These are phyloP conservation scores for Serinus canaria DNA, from an alignment of 2,113 vertebrate genomes.

Conservation along the genomic window DNA sequence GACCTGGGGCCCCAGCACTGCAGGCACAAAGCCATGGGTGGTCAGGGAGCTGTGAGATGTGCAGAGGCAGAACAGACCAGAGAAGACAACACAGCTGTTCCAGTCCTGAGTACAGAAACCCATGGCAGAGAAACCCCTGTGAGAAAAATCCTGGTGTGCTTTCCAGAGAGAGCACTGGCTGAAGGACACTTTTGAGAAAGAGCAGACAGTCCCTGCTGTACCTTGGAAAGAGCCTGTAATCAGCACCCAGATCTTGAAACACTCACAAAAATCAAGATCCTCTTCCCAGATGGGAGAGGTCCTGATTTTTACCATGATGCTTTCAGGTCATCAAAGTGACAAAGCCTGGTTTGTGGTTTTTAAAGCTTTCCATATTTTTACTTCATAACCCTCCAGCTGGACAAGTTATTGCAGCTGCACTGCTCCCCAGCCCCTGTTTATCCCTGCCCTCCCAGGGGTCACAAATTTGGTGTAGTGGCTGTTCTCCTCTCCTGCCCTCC, in stretches of 20 bases:
- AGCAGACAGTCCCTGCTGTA: neutral
- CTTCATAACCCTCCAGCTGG: neutral
- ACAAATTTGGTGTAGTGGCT: neutral
- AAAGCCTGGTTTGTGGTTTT: neutral
- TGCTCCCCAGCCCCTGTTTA: neutral
- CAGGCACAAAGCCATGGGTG: neutral
- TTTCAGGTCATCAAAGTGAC: neutral
- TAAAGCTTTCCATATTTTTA: neutral
- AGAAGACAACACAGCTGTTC: neutral
- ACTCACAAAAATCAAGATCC: neutral
- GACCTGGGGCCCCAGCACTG: fast-evolving
- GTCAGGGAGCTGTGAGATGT: neutral
- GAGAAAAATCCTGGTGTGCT: neutral
- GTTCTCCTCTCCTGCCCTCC: neutral
- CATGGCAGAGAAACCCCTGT: neutral
- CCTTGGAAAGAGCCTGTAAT: neutral
- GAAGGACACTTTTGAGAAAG: neutral
- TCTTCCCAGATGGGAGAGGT: neutral
- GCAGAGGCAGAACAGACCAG: neutral
- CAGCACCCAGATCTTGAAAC: neutral
- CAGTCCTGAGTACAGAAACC: neutral
- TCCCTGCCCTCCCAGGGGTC: neutral
- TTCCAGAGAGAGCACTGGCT: neutral
- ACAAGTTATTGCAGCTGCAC: neutral
- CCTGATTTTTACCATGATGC: neutral